Evolutionary conservation across 2,113 vertebrate species (phyloP).

Genomic region (Brachirus orientalis): DNA sequence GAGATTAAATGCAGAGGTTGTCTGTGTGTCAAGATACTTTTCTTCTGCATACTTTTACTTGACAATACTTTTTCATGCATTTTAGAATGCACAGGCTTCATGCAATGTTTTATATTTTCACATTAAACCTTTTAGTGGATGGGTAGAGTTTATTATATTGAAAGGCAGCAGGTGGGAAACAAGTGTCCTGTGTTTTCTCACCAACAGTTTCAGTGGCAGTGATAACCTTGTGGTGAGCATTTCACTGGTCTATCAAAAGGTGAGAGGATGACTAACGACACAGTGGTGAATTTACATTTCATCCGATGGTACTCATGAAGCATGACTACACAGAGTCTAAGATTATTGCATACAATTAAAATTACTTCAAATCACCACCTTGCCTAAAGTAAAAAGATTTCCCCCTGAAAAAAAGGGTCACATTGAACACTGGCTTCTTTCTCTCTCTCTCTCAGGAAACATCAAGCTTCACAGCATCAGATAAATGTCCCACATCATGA

Average conservation of each 20-base stretch:
- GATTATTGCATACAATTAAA: slow-evolving; percentile 24
- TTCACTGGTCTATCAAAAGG: background rate
- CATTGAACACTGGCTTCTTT: slow-evolving; percentile 7
- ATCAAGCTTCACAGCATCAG: slow-evolving; percentile 17
- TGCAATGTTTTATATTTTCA: too few species aligned
- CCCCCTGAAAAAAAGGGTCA: slow-evolving; percentile 6
- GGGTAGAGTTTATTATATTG: too few species aligned
- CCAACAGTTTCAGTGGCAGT: too few species aligned
- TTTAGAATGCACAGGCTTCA: background rate
- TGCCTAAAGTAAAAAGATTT: slow-evolving; percentile 14
- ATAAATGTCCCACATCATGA: slow-evolving; percentile 8
- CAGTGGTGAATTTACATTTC: background rate
- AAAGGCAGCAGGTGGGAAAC: background rate
- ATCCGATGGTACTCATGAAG: background rate
- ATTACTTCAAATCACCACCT: slow-evolving; percentile 14
- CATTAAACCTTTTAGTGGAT: too few species aligned
- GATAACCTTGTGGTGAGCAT: background rate
- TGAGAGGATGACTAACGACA: background rate
- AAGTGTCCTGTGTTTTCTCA: background rate
- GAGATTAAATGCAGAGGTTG: too few species aligned
- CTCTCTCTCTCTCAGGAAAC: slow-evolving; percentile 10
- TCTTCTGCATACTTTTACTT: background rate
- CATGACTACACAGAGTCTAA: slow-evolving; percentile 6
- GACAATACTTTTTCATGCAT: background rate
- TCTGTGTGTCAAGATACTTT: too few species aligned